These are phyloP conservation scores for Acronicta alni DNA, from an alignment of 2,888 invertebrate species.

Conservation along the genomic window DNA sequence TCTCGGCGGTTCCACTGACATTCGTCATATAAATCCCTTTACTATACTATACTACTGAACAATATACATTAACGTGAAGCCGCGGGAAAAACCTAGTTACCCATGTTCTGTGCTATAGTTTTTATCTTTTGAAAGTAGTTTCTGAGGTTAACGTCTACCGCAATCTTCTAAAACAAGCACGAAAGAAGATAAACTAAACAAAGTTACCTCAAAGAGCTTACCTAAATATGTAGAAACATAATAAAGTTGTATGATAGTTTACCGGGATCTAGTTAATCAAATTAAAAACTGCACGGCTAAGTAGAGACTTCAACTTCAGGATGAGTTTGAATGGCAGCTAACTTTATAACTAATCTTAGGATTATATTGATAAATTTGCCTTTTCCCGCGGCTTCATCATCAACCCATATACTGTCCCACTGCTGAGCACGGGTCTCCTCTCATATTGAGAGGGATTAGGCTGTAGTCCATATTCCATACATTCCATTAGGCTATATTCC, in stretches of 20 bases:
- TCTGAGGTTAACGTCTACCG: neutral
- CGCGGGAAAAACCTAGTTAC: no score
- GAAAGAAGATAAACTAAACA: neutral
- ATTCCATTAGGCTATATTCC: no score
- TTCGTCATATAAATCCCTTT: no score
- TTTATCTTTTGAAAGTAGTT: neutral
- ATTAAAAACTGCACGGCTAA: constrained; percentile 19
- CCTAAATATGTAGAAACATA: constrained; percentile 5
- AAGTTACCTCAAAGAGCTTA: constrained; percentile 1
- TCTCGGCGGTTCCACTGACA: no score
- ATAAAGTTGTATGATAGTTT: constrained; percentile 21
- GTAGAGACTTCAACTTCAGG: neutral
- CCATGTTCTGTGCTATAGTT: no score
- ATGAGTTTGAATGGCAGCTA: constrained; percentile 1
- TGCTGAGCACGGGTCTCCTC: no score
- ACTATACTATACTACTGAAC: no score
- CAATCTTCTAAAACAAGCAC: neutral
- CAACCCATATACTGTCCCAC: no score
- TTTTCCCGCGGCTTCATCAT: no score
- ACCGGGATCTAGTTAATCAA: constrained; percentile 16
- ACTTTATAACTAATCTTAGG: constrained; percentile 8
- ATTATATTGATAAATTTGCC: neutral
- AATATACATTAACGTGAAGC: no score
- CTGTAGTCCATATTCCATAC: no score
- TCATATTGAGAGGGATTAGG: no score